Percentiles rank a stretch among this genome's conserved stretches.
These are phyloP conservation scores for Drosophila insularis DNA, from an alignment of 1,140 invertebrate genomes.

Conservation along the genomic window DNA sequence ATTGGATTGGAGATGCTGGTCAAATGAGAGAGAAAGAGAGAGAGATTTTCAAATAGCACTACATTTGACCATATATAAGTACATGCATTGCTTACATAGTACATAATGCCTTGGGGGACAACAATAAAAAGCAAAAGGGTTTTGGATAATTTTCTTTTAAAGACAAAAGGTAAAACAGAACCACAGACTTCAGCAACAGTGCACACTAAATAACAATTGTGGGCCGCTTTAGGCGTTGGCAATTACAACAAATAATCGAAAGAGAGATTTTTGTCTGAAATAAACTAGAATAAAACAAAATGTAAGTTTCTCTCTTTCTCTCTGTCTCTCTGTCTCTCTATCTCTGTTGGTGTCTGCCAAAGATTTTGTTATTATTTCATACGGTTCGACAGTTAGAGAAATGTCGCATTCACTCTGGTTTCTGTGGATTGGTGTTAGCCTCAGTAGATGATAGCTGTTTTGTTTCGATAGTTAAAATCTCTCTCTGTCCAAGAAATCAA, in stretches of 20 bases:
- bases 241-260: constrained; percentile 25
- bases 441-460: no score
- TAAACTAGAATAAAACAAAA: constrained; percentile 7
- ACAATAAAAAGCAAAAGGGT: constrained; percentile 1
- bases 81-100: background rate
- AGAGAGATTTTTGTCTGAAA: constrained; percentile 24
- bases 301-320: background rate
- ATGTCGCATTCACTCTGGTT: background rate
- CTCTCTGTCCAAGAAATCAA: no score
- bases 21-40: background rate
- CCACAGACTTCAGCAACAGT: no score
- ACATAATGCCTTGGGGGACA: background rate
- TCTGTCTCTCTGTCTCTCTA: background rate
- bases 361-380: background rate
- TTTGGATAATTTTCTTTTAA: background rate
- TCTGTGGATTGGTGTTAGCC: background rate
- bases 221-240: constrained; percentile 17
- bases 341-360: background rate
- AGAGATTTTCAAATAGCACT: background rate
- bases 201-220: constrained; percentile 14
- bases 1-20: constrained; percentile 42
- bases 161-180: constrained; percentile 9
- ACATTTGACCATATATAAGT: background rate
- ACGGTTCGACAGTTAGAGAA: background rate
- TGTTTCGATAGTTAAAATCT: no score